phyloP scores from a whole-genome alignment of 2,797 vertebrate species.

The Spinus olivaceus region DNA sequence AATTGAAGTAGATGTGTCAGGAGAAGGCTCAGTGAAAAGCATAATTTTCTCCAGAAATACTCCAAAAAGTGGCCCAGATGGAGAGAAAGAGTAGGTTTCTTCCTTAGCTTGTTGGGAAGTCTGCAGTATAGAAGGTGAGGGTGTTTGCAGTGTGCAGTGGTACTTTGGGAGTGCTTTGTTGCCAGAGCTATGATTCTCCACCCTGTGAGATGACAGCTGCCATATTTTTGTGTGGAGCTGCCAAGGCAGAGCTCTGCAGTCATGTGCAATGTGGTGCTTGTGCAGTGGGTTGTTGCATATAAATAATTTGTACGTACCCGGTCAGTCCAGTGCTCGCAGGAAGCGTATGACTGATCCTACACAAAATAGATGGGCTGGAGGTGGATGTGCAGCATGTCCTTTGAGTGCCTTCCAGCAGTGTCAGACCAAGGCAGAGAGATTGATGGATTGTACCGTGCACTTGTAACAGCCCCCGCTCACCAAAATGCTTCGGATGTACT shows the following conservation, averaged over 20 bases:
- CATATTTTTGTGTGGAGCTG: background rate
- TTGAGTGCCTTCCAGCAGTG: background rate
- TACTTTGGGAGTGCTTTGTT: background rate
- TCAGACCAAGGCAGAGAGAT: background rate
- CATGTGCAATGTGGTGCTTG: background rate
- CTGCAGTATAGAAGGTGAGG: background rate
- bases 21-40: background rate
- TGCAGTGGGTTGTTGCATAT: background rate
- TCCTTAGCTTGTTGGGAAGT: background rate
- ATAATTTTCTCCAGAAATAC: background rate
- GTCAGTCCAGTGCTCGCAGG: background rate
- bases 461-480: background rate
- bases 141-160: background rate
- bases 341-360: background rate
- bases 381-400: background rate
- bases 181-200: background rate
- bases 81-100: background rate
- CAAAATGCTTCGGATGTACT: accelerated
- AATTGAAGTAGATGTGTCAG: background rate
- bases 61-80: background rate
- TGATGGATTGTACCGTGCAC: background rate
- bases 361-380: background rate
- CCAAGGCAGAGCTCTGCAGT: background rate
- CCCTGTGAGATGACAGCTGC: background rate
- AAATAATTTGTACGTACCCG: background rate